A percentile compares a stretch with the other conserved stretches of the same genome.
These are phyloP conservation scores for Neosalanx taihuensis DNA, from an alignment of 2,797 vertebrate species.

Conservation along the genomic window DNA sequence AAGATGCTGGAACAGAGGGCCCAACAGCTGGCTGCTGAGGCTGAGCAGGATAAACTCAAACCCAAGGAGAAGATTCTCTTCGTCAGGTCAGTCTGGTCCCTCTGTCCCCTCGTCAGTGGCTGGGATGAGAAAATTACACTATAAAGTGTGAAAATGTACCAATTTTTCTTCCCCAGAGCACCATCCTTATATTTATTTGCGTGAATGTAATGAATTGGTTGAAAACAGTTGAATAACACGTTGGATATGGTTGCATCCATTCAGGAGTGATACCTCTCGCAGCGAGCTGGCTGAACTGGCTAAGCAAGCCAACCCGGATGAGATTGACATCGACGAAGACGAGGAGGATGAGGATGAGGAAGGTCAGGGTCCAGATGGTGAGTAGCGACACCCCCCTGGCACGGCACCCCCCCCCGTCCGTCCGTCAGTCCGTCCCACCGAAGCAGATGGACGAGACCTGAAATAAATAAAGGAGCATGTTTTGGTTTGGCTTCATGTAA, in stretches of 20 bases:
- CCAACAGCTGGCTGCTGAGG: conserved; percentile 84
- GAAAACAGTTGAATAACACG: not conserved
- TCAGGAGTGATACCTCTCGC: conserved; percentile 87
- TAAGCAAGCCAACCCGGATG: conserved; percentile 88
- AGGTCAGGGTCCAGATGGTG: conserved; percentile 85
- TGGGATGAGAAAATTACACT: not conserved
- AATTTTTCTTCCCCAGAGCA: no score
- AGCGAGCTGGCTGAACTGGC: conserved; percentile 85
- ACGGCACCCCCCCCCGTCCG: not conserved
- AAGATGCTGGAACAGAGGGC: conserved; percentile 90
- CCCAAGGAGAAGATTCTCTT: conserved; percentile 92
- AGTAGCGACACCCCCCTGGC: conserved; percentile 33
- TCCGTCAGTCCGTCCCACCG: not conserved
- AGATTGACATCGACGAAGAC: conserved; percentile 87
- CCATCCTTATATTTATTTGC: no score
- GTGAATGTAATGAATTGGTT: not conserved
- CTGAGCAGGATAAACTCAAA: conserved; percentile 82
- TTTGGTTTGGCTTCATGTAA: not conserved
- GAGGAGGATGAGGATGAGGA: conserved; percentile 79
- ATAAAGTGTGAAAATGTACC: not conserved
- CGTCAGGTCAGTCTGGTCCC: conserved; percentile 75
- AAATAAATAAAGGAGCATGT: not conserved
- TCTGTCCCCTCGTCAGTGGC: not conserved
- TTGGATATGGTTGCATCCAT: not conserved
- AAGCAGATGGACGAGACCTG: conserved; percentile 1